A percentile compares a stretch with the other conserved stretches of the same genome.
Conservation (phyloP, 2,888 invertebrate species). For the Oxystoma pomonae region DNA sequence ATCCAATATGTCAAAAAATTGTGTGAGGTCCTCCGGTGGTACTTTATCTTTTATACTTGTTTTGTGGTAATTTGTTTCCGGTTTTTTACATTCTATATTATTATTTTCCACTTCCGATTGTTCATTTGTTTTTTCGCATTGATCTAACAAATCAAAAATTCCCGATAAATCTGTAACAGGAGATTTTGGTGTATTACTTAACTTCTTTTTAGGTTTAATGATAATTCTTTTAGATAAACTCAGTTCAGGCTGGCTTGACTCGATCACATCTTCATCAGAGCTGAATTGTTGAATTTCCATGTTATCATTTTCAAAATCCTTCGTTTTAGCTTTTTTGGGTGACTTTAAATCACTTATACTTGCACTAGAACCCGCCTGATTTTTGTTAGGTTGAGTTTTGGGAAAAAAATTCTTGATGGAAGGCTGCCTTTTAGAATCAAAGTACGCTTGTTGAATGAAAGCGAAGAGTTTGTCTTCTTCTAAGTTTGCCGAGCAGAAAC, state of each 20-base stretch:
- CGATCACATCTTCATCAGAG: conserved; percentile 27
- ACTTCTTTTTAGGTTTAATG: conserved; percentile 16
- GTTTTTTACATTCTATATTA: neutral
- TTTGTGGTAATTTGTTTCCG: neutral
- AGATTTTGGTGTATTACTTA: conserved; percentile 21
- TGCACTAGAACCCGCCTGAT: conserved; percentile 18
- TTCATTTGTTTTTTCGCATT: neutral
- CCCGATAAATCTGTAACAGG: conserved; percentile 26
- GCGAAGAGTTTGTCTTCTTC: conserved; percentile 47
- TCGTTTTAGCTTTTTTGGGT: conserved; percentile 5
- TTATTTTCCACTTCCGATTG: neutral
- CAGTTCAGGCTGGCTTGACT: conserved; percentile 25
- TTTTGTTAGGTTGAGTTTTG: conserved; percentile 16
- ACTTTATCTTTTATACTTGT: neutral
- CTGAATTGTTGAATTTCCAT: conserved; percentile 14
- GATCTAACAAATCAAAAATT: conserved; percentile 9
- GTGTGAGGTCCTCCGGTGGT: conserved; percentile 23
- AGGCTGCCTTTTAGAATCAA: conserved; percentile 42
- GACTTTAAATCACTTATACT: neutral
- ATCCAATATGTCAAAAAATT: conserved; percentile 36
- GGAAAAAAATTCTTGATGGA: conserved; percentile 29
- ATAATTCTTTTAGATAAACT: conserved; percentile 12
- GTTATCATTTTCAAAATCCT: conserved; percentile 10
- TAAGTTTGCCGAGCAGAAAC: conserved; percentile 47
- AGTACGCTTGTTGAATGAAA: conserved; percentile 51